phyloP scores from a whole-genome alignment of 2,113 vertebrate genomes.

The Heterotilapia buettikoferi region DNA sequence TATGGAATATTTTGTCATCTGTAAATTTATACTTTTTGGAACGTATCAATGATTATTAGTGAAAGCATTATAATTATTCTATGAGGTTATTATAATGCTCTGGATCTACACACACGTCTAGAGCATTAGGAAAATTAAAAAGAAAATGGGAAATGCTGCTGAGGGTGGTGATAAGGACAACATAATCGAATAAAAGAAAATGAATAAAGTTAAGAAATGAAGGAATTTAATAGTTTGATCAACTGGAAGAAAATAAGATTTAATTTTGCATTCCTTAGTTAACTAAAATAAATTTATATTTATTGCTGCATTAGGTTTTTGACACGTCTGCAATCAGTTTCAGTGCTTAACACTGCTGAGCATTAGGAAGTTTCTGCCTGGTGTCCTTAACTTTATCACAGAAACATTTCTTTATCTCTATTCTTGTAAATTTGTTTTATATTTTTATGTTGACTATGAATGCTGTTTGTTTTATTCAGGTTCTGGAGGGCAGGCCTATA shows the following conservation, averaged over 20 bases:
- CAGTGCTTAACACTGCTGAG: background rate
- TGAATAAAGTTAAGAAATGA: background rate
- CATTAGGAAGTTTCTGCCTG: background rate
- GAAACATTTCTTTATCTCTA: background rate
- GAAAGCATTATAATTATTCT: background rate
- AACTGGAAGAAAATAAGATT: background rate
- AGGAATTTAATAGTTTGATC: background rate
- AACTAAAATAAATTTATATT: fast-evolving
- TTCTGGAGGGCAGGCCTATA: conserved; percentile 94
- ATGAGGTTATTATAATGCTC: background rate
- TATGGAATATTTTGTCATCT: background rate
- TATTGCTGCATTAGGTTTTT: background rate
- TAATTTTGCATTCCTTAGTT: background rate
- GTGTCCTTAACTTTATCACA: background rate
- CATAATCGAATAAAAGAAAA: fast-evolving
- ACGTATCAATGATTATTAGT: fast-evolving
- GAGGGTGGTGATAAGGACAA: background rate
- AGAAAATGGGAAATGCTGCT: background rate
- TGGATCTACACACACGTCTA: background rate
- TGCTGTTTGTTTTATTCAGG: conserved; percentile 63
- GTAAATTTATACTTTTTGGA: background rate
- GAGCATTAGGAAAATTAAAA: background rate
- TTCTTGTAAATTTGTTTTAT: fast-evolving
- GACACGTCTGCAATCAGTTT: fast-evolving
- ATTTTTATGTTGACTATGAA: background rate